Evolutionary conservation across 2,113 vertebrate genomes (phyloP).

Genomic region (Corythornis vintsioides): DNA sequence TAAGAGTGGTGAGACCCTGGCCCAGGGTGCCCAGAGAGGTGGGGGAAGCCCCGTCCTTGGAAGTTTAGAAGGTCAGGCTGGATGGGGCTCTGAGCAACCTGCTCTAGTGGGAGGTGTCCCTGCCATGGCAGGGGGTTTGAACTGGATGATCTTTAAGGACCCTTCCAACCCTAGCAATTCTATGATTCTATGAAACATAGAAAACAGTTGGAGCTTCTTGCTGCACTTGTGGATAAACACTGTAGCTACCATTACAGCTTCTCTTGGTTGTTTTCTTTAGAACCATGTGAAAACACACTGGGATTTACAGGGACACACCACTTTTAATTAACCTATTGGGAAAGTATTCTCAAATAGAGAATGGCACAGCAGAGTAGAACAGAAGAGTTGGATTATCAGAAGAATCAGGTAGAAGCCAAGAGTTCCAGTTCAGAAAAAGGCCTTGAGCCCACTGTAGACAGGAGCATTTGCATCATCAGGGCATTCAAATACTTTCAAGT

Average conservation of each 20-base stretch:
- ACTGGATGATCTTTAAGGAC: too few relatives aligned
- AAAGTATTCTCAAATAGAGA: background rate
- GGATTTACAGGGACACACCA: background rate
- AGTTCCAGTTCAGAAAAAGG: background rate
- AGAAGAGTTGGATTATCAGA: background rate
- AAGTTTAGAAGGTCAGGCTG: too few relatives aligned
- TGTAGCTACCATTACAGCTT: accelerated
- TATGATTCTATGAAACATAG: background rate
- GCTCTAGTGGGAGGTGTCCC: too few relatives aligned
- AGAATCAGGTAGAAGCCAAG: background rate
- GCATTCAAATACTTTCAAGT: background rate
- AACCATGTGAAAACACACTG: background rate
- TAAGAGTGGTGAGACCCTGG: too few relatives aligned
- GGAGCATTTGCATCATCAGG: background rate
- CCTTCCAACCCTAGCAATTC: too few relatives aligned
- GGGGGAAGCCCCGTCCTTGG: too few relatives aligned
- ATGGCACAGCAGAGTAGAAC: background rate
- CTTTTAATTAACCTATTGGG: background rate
- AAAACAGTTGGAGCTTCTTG: background rate
- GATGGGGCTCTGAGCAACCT: too few relatives aligned
- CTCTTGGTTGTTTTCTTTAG: background rate
- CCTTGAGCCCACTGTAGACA: background rate
- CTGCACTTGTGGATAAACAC: background rate
- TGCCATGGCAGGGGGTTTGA: too few relatives aligned
- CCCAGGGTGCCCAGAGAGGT: too few relatives aligned